Percentiles rank a stretch among this genome's conserved stretches.
These are phyloP conservation scores for Planiliza haematocheilus DNA, from an alignment of 2,113 vertebrate genomes.

Conservation along the genomic window DNA sequence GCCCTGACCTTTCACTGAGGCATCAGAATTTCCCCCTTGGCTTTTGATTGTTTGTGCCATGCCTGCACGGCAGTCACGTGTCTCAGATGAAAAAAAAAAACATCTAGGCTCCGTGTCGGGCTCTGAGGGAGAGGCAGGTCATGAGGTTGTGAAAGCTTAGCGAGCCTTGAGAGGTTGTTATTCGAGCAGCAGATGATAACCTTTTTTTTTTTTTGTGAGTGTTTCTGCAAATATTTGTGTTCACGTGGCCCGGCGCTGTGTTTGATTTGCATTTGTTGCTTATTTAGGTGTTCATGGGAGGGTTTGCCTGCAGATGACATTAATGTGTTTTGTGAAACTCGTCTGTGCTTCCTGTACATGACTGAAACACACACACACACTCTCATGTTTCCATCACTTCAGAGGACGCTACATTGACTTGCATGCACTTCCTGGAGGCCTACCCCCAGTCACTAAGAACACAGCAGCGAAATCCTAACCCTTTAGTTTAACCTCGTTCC, in stretches of 20 bases:
- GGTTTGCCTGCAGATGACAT: slow-evolving; percentile 27
- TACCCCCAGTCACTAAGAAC: neutral
- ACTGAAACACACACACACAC: slow-evolving; percentile 19
- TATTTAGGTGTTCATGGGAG: slow-evolving; percentile 34
- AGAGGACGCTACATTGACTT: neutral
- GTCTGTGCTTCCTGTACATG: slow-evolving; percentile 67
- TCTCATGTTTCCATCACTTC: neutral
- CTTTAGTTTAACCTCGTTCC: neutral
- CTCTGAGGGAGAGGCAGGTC: slow-evolving; percentile 8
- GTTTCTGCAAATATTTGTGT: slow-evolving; percentile 27
- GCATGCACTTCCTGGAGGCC: neutral
- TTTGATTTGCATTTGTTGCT: slow-evolving; percentile 52
- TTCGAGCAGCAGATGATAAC: slow-evolving; percentile 24
- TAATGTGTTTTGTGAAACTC: slow-evolving; percentile 61
- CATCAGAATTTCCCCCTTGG: slow-evolving; percentile 68
- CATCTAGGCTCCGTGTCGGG: slow-evolving; percentile 35
- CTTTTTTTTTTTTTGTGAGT: neutral
- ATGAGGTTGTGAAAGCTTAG: slow-evolving; percentile 22
- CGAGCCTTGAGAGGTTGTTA: slow-evolving; percentile 22
- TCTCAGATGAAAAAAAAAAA: slow-evolving; percentile 47
- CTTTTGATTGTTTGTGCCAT: slow-evolving; percentile 55
- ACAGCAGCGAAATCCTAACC: neutral
- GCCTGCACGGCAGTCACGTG: slow-evolving; percentile 45
- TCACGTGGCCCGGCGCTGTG: neutral
- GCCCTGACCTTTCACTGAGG: slow-evolving; percentile 79